Conservation (phyloP, 2,113 vertebrate genomes). For the Anguilla rostrata region DNA sequence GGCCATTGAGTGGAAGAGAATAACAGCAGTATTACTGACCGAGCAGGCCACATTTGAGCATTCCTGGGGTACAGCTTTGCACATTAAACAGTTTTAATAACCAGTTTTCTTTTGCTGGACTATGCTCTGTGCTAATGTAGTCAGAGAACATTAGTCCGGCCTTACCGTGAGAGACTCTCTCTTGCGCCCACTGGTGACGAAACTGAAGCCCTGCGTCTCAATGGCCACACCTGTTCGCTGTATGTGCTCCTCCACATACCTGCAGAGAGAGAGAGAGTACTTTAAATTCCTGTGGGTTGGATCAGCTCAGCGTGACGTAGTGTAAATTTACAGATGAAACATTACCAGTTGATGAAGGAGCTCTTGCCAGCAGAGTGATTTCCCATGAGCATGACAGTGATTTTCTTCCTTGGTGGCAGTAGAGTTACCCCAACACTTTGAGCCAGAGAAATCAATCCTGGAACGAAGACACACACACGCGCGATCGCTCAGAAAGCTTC, state of each 20-base stretch:
- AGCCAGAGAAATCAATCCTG: conserved; percentile 73
- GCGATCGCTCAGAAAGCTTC: not conserved
- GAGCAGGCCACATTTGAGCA: not conserved
- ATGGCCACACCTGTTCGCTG: conserved; percentile 82
- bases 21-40: no score
- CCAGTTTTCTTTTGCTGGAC: no score
- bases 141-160: not conserved
- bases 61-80: not conserved
- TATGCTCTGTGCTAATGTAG: not conserved
- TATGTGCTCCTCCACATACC: conserved; percentile 85
- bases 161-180: conserved; percentile 81
- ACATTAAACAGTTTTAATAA: not conserved
- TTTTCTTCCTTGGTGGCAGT: conserved; percentile 77
- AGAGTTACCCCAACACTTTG: conserved; percentile 71
- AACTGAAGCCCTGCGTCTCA: conserved; percentile 80
- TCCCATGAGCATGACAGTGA: conserved; percentile 80
- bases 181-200: conserved; percentile 81
- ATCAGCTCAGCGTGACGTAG: not conserved
- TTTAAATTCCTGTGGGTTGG: no score
- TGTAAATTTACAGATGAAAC: not conserved
- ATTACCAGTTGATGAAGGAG: conserved; percentile 82
- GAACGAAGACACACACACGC: not conserved
- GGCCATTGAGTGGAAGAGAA: no score
- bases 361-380: conserved; percentile 85
- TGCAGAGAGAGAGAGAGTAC: conserved; percentile 34